Percentiles rank a stretch among this genome's conserved stretches.
Conservation (phyloP, 2,113 vertebrate genomes). For the Epinephelus lanceolatus region DNA sequence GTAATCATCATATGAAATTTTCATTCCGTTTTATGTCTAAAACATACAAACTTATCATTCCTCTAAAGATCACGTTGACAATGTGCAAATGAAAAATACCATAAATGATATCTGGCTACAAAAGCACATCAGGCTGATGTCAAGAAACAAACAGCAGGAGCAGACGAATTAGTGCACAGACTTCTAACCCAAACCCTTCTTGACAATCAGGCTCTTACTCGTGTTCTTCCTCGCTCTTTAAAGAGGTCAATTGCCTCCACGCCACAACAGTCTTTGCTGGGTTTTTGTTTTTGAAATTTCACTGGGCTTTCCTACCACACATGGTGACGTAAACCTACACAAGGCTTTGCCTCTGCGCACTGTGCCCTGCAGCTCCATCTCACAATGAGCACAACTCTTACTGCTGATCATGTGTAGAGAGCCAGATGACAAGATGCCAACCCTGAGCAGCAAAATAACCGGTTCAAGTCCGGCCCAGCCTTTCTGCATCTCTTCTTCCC, state of each 20-base stretch:
- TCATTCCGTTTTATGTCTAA: too few relatives aligned
- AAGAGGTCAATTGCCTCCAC: background rate
- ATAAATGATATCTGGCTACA: background rate
- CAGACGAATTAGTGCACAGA: background rate
- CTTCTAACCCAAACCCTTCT: background rate
- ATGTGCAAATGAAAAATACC: background rate
- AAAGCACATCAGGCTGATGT: background rate
- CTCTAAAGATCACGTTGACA: background rate
- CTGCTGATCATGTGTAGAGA: background rate
- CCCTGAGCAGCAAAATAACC: background rate
- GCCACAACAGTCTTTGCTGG: background rate
- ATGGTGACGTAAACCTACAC: background rate
- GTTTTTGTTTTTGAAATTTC: background rate
- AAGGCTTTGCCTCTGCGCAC: background rate
- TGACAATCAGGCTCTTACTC: background rate
- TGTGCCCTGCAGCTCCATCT: background rate
- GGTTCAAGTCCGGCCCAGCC: background rate
- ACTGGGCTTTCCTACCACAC: background rate
- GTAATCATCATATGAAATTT: too few relatives aligned
- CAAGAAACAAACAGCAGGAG: background rate
- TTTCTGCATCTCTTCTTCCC: background rate
- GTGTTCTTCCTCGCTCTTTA: background rate
- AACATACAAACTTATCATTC: background rate
- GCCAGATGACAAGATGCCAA: background rate
- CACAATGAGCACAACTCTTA: background rate